Evolutionary conservation across 2,888 invertebrate genomes (phyloP), one percentile per base, ranked within the genome.

Genomic region (Stictocephala bisonia): DNA sequence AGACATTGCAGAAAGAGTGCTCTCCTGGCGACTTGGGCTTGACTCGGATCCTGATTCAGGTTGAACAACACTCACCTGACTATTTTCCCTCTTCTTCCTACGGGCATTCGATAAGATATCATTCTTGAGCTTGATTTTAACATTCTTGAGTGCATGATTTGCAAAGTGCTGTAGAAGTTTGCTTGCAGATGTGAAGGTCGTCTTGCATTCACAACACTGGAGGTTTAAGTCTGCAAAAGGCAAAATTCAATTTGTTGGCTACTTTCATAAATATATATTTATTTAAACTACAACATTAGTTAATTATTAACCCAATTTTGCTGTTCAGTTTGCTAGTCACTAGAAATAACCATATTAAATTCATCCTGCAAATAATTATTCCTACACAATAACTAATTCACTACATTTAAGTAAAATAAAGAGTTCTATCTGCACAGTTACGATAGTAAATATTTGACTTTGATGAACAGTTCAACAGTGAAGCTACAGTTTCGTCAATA

Each of bases 91-190:
- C 24, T 27, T 60, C n/a, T 44, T 22, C 40, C 40, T 18, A n/a
- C n/a, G n/a, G n/a, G n/a, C n/a, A n/a, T n/a, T n/a, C n/a, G n/a
- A n/a, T n/a, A n/a, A n/a, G n/a, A n/a, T n/a, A n/a, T n/a, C n/a
- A n/a, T n/a, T n/a, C 27, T 15, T 44, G 26, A 26, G 40, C 18
- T 27, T 64, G 27, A 4, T n/a, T 44, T 26, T 64, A 18, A 2
- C 24, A 24, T 64, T 44, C 24, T 44, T 18, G 4, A 22, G 60
- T 35, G 81, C 82, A 77, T 84, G 84, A 50, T 80, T 78, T 18
- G 83, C 83, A 79, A 83, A 84, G 78, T 84, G 84, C 73, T 83
- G 79, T 27, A 84, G 79, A 41, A 84, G 79, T 56, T 77, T 78
- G 13, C 83, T 80, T 7, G 84, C 84, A 26, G 81, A 81, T 27